Evolutionary conservation across 2,113 vertebrate species (phyloP).

Genomic region (Etia nguti): DNA sequence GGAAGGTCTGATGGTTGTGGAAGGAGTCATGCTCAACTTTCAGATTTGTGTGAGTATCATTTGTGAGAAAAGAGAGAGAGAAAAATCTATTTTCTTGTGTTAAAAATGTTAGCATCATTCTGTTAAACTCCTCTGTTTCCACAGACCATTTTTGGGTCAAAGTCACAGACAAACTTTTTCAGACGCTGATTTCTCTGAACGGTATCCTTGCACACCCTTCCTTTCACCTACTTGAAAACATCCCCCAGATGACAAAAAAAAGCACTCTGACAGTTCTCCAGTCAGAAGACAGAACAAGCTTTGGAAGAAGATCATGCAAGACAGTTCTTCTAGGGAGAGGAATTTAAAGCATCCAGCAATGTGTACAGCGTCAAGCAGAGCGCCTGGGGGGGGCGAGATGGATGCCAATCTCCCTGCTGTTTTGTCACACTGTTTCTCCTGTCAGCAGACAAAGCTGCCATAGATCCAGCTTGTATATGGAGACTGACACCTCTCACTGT

Average conservation of each 20-base stretch:
- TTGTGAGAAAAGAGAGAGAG: not conserved
- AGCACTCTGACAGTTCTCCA: slow-evolving; percentile 3
- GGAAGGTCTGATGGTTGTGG: slow-evolving; percentile 6
- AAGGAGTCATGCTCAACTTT: slow-evolving; percentile 22
- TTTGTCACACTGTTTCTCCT: slow-evolving; percentile 41
- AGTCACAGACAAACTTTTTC: not conserved
- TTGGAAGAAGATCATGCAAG: slow-evolving; percentile 40
- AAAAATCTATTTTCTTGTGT: not conserved
- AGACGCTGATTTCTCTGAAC: not conserved
- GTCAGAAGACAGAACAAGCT: slow-evolving; percentile 17
- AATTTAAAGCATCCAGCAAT: slow-evolving; percentile 50
- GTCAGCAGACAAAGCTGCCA: slow-evolving; percentile 48
- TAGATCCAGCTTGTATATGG: slow-evolving; percentile 14
- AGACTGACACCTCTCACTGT: slow-evolving; percentile 35
- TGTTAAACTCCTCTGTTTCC: not conserved
- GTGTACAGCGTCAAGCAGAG: slow-evolving; percentile 50
- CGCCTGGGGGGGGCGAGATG: slow-evolving; percentile 33
- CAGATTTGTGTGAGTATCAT: slow-evolving; percentile 7
- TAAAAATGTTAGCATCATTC: not conserved
- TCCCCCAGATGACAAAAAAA: slow-evolving; percentile 12
- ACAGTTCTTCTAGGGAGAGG: slow-evolving; percentile 37
- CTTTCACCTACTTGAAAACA: slow-evolving; percentile 7
- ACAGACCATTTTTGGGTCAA: slow-evolving; percentile 10
- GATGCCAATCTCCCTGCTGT: slow-evolving; percentile 53
- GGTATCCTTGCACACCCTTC: not conserved